Evolutionary conservation across 1,140 invertebrate genomes (phyloP), one percentile per base, ranked within the genome.

Genomic region (Sminthurides bifidus): DNA sequence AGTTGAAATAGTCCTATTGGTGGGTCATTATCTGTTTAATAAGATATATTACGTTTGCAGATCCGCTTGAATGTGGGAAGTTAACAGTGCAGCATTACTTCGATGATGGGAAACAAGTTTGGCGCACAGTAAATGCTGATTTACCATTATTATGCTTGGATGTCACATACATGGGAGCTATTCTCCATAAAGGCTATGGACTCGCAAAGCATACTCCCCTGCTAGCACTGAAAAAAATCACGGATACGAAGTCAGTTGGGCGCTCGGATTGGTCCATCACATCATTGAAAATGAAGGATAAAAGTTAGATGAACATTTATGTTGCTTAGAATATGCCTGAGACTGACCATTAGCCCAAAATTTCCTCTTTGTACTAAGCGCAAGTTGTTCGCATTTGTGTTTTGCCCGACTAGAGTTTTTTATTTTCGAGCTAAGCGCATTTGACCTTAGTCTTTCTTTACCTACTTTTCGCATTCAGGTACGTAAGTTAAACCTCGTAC

Each of bases 111-210:
- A 61, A 63, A 45, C 14, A 54, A 72, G 76, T 70, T 37, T 83
- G 81, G 65, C 71, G 72, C 54, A 79, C 79, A 52, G 76, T 82
- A 41, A 87, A 91, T 67, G 79, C 80, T 44, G 85, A 89, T 61
- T 84, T 87, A 66, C 87, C 88, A 12, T 92, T 92, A 69, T 83
- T 88, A 67, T 95, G 91, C 68, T 73, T 92, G 26, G 92, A 96
- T 76, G 74, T 95, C 56, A 82, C 81, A 1, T 94, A 84, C 68
- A 89, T 94, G 63, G 82, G 84, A 62, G 73, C 85, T 45, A 72
- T 95, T 50, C 73, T 95, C 21, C 77, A 82, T 58, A 77, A 90
- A 68, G 89, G 85, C 14, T 92, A 90, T 71, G 82, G 82, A 37
- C 26, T 60, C 5, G 37, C 59, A 3, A 60, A 60, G 43, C 27